Evolutionary conservation across 2,797 vertebrate species (phyloP), one percentile per base, ranked within the genome.

Genomic region (Apogon hyalosoma): DNA sequence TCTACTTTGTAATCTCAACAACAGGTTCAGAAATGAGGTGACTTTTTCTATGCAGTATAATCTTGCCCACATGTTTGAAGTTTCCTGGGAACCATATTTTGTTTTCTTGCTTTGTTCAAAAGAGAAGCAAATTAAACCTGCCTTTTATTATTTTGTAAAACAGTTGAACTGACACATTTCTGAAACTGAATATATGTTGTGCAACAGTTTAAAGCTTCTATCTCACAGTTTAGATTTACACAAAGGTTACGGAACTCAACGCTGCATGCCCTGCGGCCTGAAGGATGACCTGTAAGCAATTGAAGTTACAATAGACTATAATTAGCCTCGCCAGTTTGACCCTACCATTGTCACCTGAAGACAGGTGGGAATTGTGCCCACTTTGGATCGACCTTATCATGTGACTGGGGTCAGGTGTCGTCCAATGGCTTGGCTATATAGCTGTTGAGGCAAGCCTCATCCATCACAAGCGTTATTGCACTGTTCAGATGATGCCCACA

Each of bases 391-490:
- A 92, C 91, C 89, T 90, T 89, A 89, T 94, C 94, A 92, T 93
- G 91, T 95, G 94, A 94, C 93, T 69, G 77, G 80, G 92, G 90
- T 93, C 94, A 94, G 86, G 84, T 93, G 87, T 92, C 88, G 88
- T 91, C 89, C 86, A 88, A 73, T 91, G 85, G 88, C 84, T 79
- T 70, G 67, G 80, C 88, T 82, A 87, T 90, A 86, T 89, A 75
- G 83, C 91, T 91, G 91, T 93, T 85, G 87, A 85, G 88, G 87
- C 80, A 80, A 76, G 80, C 79, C 82, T 85, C 92, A 93, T 96
- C 93, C 90, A 93, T 95, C 93, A 90, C 64, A 33, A 10, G 83
- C 80, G 79, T 93, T 93, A 94, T 90, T 91, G 90, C 88, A 84
- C 79, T 63, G 5, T 76, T 90, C 84, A 82, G 79, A 72, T 78